Evolutionary conservation across 2,797 vertebrate genomes (phyloP), one percentile per base, ranked within the genome.

Genomic region (Arvicola amphibius): DNA sequence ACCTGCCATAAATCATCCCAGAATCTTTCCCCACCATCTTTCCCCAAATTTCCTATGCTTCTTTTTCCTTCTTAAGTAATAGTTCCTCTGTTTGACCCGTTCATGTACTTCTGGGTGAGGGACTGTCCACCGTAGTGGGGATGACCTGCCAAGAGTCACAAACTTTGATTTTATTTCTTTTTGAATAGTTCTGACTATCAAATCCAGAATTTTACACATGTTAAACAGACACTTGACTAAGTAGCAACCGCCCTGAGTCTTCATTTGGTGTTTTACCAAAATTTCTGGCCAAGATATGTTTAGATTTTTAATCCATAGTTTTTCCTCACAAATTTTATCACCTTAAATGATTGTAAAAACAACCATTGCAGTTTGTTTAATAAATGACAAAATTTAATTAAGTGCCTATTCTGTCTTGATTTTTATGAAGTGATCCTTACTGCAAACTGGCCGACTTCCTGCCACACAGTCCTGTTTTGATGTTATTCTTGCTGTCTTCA

Each of bases 361-460:
- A 88, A 76, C 4, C 16, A 37, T 93, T 85, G 95, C 85, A 84
- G 94, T 3, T 78, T 88, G 2, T 51, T 84, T 76, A 93, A 23
- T 77, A 91, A 95, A 56, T 59, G 37, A 76, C 3, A 74, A 46
- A 51, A 43, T 79, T 65, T 95, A 40, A 61, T 71, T 90, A 43
- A 32, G 48, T 8, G 51, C 43, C 37, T 73, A 19, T 78, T 59
- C 23, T 81, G 29, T 11, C 21, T 90, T 93, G n/a, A 61, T 95
- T 90, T 37, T 88, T 34, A 40, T 56, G 16, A 77, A 27, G 13
- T 81, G 77, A 79, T 48, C 16, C 27, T 92, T 90, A 51, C 71
- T 40, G 74, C 3, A 63, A 76, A 69, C n/a, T 85, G n/a, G 21
- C 40, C 85, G 8, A 3, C 43, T 81, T 0, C 4, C 90, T 10